These are phyloP conservation scores for Girardinus metallicus DNA, from an alignment of 2,797 vertebrate species.

Conservation along the genomic window DNA sequence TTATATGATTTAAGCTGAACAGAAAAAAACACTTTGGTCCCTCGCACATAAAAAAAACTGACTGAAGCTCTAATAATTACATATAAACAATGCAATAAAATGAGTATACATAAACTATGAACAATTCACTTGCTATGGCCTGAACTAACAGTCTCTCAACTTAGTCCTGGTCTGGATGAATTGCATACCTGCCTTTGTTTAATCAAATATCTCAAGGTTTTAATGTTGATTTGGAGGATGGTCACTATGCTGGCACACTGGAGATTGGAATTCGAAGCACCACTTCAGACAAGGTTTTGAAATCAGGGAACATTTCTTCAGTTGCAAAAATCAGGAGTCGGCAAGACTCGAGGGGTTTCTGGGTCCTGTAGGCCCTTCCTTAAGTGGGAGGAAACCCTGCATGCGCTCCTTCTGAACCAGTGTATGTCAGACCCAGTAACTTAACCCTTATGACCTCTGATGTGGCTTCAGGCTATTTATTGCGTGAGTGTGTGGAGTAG, in stretches of 20 bases:
- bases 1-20: no score
- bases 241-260: background rate
- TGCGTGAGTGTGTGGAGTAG: slow-evolving; percentile 3
- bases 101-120: no score
- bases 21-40: no score
- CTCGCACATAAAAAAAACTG: no score
- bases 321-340: background rate
- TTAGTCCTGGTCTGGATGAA: background rate
- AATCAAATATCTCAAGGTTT: background rate
- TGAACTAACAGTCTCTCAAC: background rate
- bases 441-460: slow-evolving; percentile 39
- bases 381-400: background rate
- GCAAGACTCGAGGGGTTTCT: background rate
- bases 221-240: background rate
- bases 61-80: no score
- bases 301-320: background rate
- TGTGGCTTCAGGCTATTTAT: slow-evolving; percentile 22
- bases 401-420: background rate
- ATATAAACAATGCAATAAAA: no score
- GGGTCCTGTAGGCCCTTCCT: background rate
- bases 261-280: no score
- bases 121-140: background rate
- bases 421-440: background rate
- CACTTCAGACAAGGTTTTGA: background rate
- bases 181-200: background rate